Percentiles rank a stretch among this genome's conserved stretches.
Conservation (phyloP, 2,113 vertebrate species). For the Lagopus muta region DNA sequence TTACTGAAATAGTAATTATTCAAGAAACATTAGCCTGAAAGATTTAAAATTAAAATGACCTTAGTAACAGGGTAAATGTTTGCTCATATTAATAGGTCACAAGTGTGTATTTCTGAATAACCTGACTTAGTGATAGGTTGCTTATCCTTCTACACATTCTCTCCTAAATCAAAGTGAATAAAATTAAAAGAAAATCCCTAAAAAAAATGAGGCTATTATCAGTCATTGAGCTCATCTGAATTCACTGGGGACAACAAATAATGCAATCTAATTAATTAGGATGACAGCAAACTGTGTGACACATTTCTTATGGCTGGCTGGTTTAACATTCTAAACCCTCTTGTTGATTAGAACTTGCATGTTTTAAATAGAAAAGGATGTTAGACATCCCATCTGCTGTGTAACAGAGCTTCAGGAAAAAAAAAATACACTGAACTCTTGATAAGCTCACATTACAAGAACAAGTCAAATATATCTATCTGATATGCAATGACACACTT, state of each 20-base stretch:
- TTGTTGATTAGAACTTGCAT: constrained; percentile 80
- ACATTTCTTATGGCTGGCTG: constrained; percentile 82
- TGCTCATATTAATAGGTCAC: background rate
- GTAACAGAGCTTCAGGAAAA: constrained; percentile 66
- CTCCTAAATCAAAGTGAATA: constrained; percentile 48
- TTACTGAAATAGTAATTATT: constrained; percentile 48
- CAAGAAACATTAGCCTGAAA: constrained; percentile 23
- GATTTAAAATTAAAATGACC: constrained; percentile 54
- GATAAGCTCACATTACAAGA: constrained; percentile 69
- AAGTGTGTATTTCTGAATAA: constrained; percentile 2
- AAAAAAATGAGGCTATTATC: constrained; percentile 76
- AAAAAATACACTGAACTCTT: constrained; percentile 45
- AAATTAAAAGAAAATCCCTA: constrained; percentile 60
- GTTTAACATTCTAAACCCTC: constrained; percentile 80
- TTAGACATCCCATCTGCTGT: constrained; percentile 81
- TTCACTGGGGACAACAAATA: constrained; percentile 81
- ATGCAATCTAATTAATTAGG: constrained; percentile 85
- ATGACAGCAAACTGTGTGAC: constrained; percentile 81
- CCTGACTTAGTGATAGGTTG: background rate
- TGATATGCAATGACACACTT: constrained; percentile 19
- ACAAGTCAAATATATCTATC: constrained; percentile 64
- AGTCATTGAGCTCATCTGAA: constrained; percentile 73
- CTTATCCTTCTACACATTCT: background rate
- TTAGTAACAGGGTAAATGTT: constrained; percentile 31
- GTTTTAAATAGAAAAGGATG: constrained; percentile 81